phyloP scores from a whole-genome alignment of 2,888 invertebrate genomes.

The Slavum lentiscoides region DNA sequence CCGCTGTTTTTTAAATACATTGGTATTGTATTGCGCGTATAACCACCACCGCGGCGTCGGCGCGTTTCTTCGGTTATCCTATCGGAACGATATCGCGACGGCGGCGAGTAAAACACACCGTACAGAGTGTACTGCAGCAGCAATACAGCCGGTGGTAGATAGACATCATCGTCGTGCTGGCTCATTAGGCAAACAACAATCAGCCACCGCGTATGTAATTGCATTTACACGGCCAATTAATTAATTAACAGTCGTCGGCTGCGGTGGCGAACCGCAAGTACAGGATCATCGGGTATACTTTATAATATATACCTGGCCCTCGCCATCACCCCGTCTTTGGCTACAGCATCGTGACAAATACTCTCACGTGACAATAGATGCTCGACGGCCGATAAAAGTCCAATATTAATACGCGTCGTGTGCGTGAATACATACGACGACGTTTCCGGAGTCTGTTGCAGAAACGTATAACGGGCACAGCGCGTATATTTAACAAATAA shows the following conservation, averaged over 20 bases:
- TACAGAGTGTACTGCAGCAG: too few relatives aligned
- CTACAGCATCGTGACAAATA: conserved; percentile 42
- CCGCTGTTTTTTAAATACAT: too few relatives aligned
- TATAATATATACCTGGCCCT: too few relatives aligned
- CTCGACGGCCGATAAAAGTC: conserved; percentile 18
- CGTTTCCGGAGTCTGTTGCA: conserved; percentile 10
- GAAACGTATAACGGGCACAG: background rate
- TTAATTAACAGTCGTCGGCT: conserved; percentile 39
- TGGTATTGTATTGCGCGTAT: too few relatives aligned
- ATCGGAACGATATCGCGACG: conserved; percentile 8
- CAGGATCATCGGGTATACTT: too few relatives aligned
- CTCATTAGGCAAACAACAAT: conserved; percentile 52
- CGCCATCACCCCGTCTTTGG: background rate
- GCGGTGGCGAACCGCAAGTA: too few relatives aligned
- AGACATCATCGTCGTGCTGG: conserved; percentile 38
- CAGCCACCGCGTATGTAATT: conserved; percentile 50
- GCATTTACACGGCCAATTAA: conserved; percentile 50
- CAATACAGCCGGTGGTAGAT: background rate
- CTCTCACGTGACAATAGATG: conserved; percentile 42
- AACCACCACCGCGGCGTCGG: too few relatives aligned
- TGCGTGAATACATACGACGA: background rate
- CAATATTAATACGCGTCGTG: background rate
- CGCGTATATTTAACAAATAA: too few relatives aligned
- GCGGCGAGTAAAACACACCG: background rate
- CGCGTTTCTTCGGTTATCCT: background rate